phyloP scores from a whole-genome alignment of 2,113 vertebrate species.

The Noctilio leporinus region DNA sequence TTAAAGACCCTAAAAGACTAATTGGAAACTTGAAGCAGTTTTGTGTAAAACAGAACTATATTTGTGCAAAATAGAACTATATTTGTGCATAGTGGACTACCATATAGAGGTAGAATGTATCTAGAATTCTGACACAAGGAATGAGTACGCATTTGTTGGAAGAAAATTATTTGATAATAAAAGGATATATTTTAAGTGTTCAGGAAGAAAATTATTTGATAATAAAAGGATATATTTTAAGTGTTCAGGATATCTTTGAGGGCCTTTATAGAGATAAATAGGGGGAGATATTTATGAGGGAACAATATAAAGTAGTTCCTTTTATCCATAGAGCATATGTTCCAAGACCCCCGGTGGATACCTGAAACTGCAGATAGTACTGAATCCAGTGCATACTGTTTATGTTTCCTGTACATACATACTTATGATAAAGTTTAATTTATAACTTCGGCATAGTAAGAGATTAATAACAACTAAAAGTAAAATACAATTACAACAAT shows the following conservation, averaged over 20 bases:
- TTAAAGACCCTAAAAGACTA: neutral
- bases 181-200: neutral
- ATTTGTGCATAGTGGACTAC: neutral
- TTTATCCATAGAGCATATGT: neutral
- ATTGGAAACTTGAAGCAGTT: neutral
- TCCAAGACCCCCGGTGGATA: neutral
- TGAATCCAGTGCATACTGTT: neutral
- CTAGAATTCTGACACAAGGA: neutral
- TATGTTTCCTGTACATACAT: neutral
- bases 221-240: neutral
- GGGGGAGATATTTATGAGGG: neutral
- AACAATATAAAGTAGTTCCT: neutral
- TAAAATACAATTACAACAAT: neutral
- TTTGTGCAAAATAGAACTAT: neutral
- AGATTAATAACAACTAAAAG: neutral
- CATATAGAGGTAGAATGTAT: neutral
- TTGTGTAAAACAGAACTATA: neutral
- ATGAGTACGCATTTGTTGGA: neutral
- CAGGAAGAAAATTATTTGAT: neutral
- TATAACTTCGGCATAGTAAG: neutral
- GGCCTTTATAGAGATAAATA: neutral
- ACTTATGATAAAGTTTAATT: neutral
- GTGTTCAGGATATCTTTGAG: neutral
- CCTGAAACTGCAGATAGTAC: neutral
- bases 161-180: constrained; percentile 14